Evolutionary conservation across 2,888 invertebrate genomes (phyloP).

Genomic region (Perithous albicinctus): DNA sequence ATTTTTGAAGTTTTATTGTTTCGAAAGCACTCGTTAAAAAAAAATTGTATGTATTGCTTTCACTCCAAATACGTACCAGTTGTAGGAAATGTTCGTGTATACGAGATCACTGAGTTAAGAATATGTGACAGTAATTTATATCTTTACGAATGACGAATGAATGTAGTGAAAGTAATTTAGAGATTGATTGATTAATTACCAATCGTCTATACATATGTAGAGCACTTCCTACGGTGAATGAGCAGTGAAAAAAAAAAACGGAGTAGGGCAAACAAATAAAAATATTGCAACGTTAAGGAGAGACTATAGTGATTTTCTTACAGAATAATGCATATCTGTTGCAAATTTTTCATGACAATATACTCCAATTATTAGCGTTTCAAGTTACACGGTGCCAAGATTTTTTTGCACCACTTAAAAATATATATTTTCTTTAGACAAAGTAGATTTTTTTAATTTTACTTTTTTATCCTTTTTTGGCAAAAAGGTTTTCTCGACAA

Average conservation of each 20-base stretch:
- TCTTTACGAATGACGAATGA: background rate
- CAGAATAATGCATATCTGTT: no score
- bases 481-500: no score
- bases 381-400: no score
- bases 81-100: background rate
- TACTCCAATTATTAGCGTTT: no score
- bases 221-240: background rate
- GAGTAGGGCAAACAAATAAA: background rate
- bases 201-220: background rate
- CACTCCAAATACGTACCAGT: slow-evolving; percentile 23
- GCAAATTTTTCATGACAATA: no score
- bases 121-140: slow-evolving; percentile 3
- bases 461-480: no score
- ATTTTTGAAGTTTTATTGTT: slow-evolving; percentile 10
- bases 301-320: no score
- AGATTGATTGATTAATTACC: slow-evolving; percentile 10
- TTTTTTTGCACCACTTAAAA: no score
- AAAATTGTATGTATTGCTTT: slow-evolving; percentile 13
- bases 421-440: no score
- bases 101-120: background rate
- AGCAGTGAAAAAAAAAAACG: background rate
- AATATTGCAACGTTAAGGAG: no score
- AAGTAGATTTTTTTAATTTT: no score
- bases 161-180: slow-evolving; percentile 5
- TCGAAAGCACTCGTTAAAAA: slow-evolving; percentile 3